Evolutionary conservation across 2,113 vertebrate species (phyloP).

Genomic region (Festucalex cinctus): DNA sequence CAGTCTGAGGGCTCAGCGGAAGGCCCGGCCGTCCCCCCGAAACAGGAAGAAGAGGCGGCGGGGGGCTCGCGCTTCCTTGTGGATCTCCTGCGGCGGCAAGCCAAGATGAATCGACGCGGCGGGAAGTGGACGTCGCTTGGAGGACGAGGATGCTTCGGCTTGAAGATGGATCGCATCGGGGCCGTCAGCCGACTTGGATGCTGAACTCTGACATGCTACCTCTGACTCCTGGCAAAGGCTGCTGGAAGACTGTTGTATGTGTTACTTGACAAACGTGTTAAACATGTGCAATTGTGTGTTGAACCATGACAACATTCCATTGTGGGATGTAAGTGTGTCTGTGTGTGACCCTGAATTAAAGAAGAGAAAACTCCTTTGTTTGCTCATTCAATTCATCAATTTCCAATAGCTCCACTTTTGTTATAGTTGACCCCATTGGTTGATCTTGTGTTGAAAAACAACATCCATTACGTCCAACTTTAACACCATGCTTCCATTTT

Average conservation of each 20-base stretch:
- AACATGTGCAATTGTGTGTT: slow-evolving; percentile 14
- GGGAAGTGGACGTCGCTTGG: slow-evolving; percentile 53
- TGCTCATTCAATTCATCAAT: background rate
- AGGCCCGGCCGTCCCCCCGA: background rate
- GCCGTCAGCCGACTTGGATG: slow-evolving; percentile 78
- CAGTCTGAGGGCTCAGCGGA: slow-evolving; percentile 52
- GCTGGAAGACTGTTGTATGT: background rate
- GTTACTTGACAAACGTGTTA: slow-evolving; percentile 2
- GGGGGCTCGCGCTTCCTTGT: slow-evolving; percentile 43
- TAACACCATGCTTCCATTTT: no score
- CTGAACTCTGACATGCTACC: slow-evolving; percentile 18
- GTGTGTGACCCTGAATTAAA: slow-evolving; percentile 14
- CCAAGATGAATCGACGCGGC: slow-evolving; percentile 60
- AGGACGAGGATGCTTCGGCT: slow-evolving; percentile 76
- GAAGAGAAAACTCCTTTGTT: slow-evolving; percentile 8
- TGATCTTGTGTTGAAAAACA: no score
- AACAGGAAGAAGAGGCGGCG: background rate
- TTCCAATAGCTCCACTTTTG: no score
- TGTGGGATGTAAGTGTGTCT: background rate
- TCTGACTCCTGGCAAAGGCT: slow-evolving; percentile 25
- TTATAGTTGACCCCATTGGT: no score
- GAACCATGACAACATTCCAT: background rate
- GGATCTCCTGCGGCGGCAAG: slow-evolving; percentile 61
- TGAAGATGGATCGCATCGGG: slow-evolving; percentile 81
- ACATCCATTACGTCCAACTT: no score